phyloP scores from a whole-genome alignment of 2,888 invertebrate genomes.

The Heteromurus nitidus region DNA sequence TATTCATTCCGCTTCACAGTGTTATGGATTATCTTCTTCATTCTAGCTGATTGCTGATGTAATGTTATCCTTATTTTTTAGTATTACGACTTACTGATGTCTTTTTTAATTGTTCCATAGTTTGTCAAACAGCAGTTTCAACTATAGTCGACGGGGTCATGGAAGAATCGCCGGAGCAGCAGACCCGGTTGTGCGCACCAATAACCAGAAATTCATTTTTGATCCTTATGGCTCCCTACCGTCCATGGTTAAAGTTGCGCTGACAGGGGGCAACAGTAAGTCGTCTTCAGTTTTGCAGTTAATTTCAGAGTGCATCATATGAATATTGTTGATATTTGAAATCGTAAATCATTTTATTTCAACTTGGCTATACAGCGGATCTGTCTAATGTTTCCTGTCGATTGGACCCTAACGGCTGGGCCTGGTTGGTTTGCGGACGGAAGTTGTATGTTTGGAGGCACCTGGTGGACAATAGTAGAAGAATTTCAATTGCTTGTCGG shows the following conservation, averaged over 20 bases:
- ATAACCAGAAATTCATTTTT: slow-evolving; percentile 27
- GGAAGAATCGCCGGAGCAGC: neutral
- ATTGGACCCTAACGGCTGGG: slow-evolving; percentile 84
- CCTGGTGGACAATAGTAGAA: slow-evolving; percentile 72
- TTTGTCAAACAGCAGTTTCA: slow-evolving; percentile 21
- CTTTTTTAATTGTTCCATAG: slow-evolving; percentile 13
- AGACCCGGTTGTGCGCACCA: slow-evolving; percentile 8
- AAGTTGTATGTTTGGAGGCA: slow-evolving; percentile 87
- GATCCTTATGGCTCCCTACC: slow-evolving; percentile 58
- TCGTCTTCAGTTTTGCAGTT: no score
- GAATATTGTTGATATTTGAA: neutral
- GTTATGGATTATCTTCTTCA: no score
- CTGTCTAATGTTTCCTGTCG: slow-evolving; percentile 79
- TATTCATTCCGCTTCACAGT: no score
- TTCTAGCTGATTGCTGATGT: no score
- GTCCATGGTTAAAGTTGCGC: slow-evolving; percentile 61
- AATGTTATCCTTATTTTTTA: slow-evolving; percentile 1
- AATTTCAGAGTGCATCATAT: no score
- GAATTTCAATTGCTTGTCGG: slow-evolving; percentile 78
- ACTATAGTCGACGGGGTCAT: slow-evolving; percentile 16
- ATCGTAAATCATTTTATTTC: neutral
- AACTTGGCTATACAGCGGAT: slow-evolving; percentile 23
- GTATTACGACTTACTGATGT: no score
- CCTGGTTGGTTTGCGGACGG: slow-evolving; percentile 90
- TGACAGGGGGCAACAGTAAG: slow-evolving; percentile 50